Evolutionary conservation across 53 echinoderm and acorn worm species (phyloP).

Genomic region (Stichopus horrens): DNA sequence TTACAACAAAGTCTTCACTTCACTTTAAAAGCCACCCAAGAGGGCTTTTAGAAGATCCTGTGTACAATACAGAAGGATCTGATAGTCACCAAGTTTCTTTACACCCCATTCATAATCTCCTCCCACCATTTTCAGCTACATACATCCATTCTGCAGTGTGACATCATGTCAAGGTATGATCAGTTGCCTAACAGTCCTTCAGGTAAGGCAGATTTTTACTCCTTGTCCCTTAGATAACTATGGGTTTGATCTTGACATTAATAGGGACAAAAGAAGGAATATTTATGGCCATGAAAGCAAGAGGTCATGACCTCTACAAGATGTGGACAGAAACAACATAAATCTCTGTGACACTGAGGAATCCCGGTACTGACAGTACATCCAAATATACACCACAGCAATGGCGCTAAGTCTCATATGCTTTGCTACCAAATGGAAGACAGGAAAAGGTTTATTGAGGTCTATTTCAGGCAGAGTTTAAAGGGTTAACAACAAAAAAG

Average conservation of each 20-base stretch:
- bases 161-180: neutral
- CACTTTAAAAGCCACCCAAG: no score
- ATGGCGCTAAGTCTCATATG: neutral
- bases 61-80: no score
- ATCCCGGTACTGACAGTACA: neutral
- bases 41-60: no score
- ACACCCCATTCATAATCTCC: no score
- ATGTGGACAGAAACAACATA: constrained; percentile 43
- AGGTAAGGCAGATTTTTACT: neutral
- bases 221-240: neutral
- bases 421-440: neutral
- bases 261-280: constrained; percentile 31
- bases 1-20: no score
- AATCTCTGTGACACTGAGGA: constrained; percentile 39
- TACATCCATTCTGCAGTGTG: no score
- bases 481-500: no score
- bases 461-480: neutral
- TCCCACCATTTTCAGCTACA: no score
- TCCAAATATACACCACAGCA: neutral
- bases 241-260: constrained; percentile 37
- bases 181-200: neutral
- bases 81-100: no score
- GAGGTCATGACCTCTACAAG: constrained; percentile 41
- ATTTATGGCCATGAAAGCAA: neutral
- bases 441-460: neutral